phyloP scores from a whole-genome alignment of 2,113 vertebrate species.

The Nesogale talazaci region DNA sequence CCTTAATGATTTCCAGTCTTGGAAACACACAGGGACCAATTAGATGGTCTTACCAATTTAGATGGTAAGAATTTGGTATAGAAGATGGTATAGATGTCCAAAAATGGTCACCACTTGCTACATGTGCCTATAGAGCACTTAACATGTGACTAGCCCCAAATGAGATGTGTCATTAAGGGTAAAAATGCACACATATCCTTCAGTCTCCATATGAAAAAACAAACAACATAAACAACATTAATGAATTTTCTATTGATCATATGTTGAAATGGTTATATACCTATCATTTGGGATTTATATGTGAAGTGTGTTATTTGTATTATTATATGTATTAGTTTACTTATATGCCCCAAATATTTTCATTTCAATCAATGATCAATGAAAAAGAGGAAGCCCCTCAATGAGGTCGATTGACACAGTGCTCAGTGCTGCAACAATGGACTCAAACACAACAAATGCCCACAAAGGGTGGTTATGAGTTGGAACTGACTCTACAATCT shows the following conservation, averaged over 20 bases:
- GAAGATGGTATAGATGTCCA: neutral
- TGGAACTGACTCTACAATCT: no score
- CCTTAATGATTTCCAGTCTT: no score
- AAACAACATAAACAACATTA: neutral
- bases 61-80: slow-evolving; percentile 34
- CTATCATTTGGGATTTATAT: neutral
- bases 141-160: neutral
- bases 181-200: slow-evolving; percentile 27
- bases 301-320: no score
- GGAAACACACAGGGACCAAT: no score
- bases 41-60: slow-evolving; percentile 29
- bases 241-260: neutral
- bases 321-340: no score
- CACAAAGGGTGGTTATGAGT: no score
- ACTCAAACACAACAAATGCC: no score
- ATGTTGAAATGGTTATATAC: neutral
- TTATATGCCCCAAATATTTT: no score
- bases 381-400: no score
- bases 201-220: neutral
- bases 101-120: neutral
- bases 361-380: no score
- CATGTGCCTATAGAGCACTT: neutral
- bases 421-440: no score
- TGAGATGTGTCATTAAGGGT: neutral
- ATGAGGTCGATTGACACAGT: no score